Base-by-base conservation (phyloP, 2,888 invertebrate species). In the Tetragonula carbonaria region DNA sequence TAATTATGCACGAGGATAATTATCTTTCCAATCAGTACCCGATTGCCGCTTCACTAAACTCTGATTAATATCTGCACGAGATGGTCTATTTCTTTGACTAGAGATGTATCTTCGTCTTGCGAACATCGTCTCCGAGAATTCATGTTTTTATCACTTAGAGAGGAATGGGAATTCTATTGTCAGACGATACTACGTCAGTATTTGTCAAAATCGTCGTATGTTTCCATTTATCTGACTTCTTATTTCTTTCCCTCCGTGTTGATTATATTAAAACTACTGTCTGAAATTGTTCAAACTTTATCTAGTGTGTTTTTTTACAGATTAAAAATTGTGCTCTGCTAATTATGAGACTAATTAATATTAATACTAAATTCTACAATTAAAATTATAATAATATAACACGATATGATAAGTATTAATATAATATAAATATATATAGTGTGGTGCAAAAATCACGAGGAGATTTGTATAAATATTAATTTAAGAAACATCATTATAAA, bases 1-100 rank as follows among this genome's bases (percentile, higher is more conserved):
- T 45, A 45, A 45, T 45, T 45, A 45, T 11, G 8, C 45, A 45
- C 45, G 45, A 45, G 8, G 73, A 50, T 66, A 76, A 71, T 63
- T 66, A 73, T 38, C 73, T 74, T 67, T 55, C 78, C 80, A 65
- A 81, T 84, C 84, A 62, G 79, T 86, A 77, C 65, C 28, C 55
- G 38, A 72, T 74, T 80, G 71, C 67, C 78, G 78, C 77, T 84
- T 80, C 79, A 62, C 67, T 63, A 78, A 68, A 23, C 62, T 70
- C 55, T 73, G 86, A 78, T 78, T 86, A 86, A 82, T 57, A 70
- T 86, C 62, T 59, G 8, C 63, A 33, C 8, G 33, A 38, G 63
- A 18, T 23, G 23, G 23, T 65, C 6, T 50, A 28, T 75, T 67
- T 68, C 50, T 45, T 50, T 57, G 59, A 68, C 28, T 4, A 45